Percentiles rank a stretch among this genome's conserved stretches.
These are phyloP conservation scores for Ianthella basta DNA, from an alignment of 37 sponge, comb jelly and placozoan genomes.

Conservation along the genomic window DNA sequence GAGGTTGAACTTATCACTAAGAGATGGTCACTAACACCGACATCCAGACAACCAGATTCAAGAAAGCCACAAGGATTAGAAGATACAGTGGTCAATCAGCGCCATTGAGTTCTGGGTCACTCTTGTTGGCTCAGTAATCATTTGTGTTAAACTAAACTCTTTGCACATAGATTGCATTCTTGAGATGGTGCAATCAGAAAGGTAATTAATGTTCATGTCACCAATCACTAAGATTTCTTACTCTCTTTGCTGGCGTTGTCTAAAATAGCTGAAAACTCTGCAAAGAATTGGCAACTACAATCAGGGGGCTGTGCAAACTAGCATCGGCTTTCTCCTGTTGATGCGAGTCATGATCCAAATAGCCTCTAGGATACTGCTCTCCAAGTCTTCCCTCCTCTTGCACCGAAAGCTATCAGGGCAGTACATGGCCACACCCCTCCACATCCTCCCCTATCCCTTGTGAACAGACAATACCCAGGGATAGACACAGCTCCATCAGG, in stretches of 20 bases:
- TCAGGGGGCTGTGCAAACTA: neutral
- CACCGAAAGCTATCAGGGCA: slow-evolving; percentile 9
- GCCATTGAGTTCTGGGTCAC: slow-evolving; percentile 6
- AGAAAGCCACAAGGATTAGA: neutral
- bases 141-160: neutral
- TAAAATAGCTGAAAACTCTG: neutral
- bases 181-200: slow-evolving; percentile 10
- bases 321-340: neutral
- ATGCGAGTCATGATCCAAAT: neutral
- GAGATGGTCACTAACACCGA: neutral
- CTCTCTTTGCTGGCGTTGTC: neutral
- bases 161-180: neutral
- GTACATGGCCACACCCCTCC: slow-evolving; percentile 9
- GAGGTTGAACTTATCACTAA: no score
- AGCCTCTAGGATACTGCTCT: slow-evolving; percentile 1
- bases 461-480: neutral
- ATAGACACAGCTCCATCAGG: slow-evolving; percentile 8
- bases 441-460: slow-evolving; percentile 3
- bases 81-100: neutral
- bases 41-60: slow-evolving; percentile 21
- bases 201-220: slow-evolving; percentile 8
- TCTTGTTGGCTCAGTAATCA: slow-evolving; percentile 9
- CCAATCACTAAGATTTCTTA: slow-evolving; percentile 6
- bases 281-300: slow-evolving; percentile 3
- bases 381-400: slow-evolving; percentile 8